A percentile compares a stretch with the other conserved stretches of the same genome.
Evolutionary conservation across 2,113 vertebrate species (phyloP).

Genomic region (Trogon surrucura): DNA sequence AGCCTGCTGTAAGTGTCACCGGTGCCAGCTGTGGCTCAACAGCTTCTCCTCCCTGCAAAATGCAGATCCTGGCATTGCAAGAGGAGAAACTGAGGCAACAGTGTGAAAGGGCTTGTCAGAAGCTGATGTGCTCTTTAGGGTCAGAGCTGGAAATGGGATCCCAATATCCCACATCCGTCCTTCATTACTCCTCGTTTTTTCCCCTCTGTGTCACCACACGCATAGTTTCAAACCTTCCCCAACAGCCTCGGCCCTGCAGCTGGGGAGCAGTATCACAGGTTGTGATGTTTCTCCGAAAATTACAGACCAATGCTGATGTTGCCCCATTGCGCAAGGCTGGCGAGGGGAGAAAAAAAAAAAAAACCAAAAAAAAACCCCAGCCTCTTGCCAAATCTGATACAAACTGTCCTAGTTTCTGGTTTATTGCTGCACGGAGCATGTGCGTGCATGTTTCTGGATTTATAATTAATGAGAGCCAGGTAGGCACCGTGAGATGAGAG

Average conservation of each 20-base stretch:
- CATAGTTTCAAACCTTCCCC: background rate
- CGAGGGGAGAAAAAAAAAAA: background rate
- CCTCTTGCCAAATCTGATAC: conserved; percentile 63
- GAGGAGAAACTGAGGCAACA: background rate
- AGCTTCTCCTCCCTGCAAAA: background rate
- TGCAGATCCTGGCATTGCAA: background rate
- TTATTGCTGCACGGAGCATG: conserved; percentile 7
- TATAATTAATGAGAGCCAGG: conserved; percentile 19
- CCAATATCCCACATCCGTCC: background rate
- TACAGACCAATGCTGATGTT: background rate
- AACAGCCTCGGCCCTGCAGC: background rate
- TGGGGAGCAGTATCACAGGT: background rate
- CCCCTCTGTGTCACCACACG: background rate
- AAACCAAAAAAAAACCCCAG: background rate
- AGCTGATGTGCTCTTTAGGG: background rate
- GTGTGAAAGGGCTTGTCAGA: background rate
- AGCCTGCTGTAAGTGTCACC: conserved; percentile 88
- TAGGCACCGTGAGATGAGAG: background rate
- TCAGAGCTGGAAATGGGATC: background rate
- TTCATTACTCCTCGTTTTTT: background rate
- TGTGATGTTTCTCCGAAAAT: conserved; percentile 28
- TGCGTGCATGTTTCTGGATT: conserved; percentile 28
- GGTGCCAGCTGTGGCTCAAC: background rate
- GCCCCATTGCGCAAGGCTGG: background rate
- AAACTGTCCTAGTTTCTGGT: conserved; percentile 60